A percentile compares a stretch with the other conserved stretches of the same genome.
Evolutionary conservation across 2,888 invertebrate species (phyloP).

Genomic region (Spilarctia lutea): DNA sequence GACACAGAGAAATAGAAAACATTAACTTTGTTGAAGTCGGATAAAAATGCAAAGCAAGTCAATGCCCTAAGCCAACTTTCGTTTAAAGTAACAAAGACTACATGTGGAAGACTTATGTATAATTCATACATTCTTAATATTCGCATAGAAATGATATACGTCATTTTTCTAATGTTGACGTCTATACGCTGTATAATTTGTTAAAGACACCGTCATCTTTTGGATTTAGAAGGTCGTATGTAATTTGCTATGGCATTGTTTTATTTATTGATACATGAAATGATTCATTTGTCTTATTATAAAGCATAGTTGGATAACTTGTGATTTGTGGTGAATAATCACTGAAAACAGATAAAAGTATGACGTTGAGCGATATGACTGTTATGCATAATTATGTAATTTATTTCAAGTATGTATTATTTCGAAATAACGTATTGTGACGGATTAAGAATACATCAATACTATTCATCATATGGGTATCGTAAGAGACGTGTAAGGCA

Average conservation of each 20-base stretch:
- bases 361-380: constrained; percentile 33
- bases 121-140: constrained; percentile 2
- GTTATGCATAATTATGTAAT: neutral
- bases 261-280: constrained; percentile 5
- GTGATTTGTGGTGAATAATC: constrained; percentile 20
- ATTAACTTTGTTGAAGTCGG: neutral
- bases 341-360: constrained; percentile 22
- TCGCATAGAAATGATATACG: constrained; percentile 14
- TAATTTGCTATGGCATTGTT: neutral
- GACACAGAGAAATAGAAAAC: neutral
- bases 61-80: constrained; percentile 1
- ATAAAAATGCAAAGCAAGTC: neutral
- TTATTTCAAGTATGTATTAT: neutral
- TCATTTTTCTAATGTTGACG: constrained; percentile 16
- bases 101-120: neutral
- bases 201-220: constrained; percentile 1
- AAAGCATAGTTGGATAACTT: neutral
- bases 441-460: too few relatives aligned
- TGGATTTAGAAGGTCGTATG: constrained; percentile 11
- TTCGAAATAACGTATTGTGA: too few relatives aligned
- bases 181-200: neutral
- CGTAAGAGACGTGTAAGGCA: too few relatives aligned
- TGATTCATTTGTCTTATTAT: constrained; percentile 10
- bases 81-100: neutral
- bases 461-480: too few relatives aligned